Percentiles rank a stretch among this genome's conserved stretches.
Evolutionary conservation across 2,797 vertebrate genomes (phyloP).

Genomic region (Percopsis omiscomaycus): DNA sequence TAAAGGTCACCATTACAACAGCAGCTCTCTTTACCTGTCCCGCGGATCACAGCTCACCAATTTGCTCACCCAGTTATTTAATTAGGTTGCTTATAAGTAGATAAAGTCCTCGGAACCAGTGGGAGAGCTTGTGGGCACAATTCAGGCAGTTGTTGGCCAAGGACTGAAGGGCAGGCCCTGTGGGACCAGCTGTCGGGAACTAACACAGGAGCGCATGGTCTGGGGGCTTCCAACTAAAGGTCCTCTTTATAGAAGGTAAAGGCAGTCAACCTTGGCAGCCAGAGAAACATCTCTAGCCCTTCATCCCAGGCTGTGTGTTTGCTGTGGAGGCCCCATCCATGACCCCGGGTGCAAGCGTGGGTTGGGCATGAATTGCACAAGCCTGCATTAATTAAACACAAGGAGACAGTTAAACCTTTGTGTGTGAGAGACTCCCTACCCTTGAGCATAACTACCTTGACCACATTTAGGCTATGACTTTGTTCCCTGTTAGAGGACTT

Average conservation of each 20-base stretch:
- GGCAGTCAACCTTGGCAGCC: slow-evolving; percentile 54
- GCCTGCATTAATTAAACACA: slow-evolving; percentile 70
- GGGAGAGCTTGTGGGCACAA: slow-evolving; percentile 24
- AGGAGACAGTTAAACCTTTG: slow-evolving; percentile 59
- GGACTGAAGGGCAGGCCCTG: slow-evolving; percentile 48
- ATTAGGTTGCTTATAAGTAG: slow-evolving; percentile 65
- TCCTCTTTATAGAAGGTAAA: slow-evolving; percentile 50
- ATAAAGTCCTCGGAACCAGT: slow-evolving; percentile 48
- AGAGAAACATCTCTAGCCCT: slow-evolving; percentile 30
- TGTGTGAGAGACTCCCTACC: slow-evolving; percentile 58
- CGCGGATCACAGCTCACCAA: slow-evolving; percentile 36
- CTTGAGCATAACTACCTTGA: slow-evolving; percentile 47
- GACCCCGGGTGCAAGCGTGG: slow-evolving; percentile 31
- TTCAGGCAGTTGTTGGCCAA: slow-evolving; percentile 34
- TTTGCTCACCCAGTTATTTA: slow-evolving; percentile 53
- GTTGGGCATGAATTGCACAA: slow-evolving; percentile 45
- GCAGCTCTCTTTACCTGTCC: slow-evolving; percentile 32
- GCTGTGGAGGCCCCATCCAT: slow-evolving; percentile 20
- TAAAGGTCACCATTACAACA: slow-evolving; percentile 44
- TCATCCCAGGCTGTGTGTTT: slow-evolving; percentile 25
- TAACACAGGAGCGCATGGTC: slow-evolving; percentile 44
- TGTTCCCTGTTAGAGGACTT: slow-evolving; percentile 63
- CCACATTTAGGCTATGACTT: slow-evolving; percentile 64
- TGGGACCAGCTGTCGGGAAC: slow-evolving; percentile 49
- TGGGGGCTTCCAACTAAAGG: slow-evolving; percentile 47